Evolutionary conservation across 2,113 vertebrate species (phyloP).

Genomic region (Hucho hucho): DNA sequence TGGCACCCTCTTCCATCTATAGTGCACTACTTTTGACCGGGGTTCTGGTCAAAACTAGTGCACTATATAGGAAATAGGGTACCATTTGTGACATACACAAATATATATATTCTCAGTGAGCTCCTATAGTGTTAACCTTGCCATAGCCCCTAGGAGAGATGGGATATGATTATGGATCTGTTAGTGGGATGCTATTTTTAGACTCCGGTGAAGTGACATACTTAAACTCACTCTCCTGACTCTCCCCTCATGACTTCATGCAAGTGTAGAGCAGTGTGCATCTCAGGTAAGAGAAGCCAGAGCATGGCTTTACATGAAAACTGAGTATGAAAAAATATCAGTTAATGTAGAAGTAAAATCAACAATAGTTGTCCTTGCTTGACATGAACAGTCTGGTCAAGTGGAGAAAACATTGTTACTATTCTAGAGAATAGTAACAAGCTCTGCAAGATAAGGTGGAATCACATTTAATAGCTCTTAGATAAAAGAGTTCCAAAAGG

Average conservation of each 20-base stretch:
- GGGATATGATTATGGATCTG: constrained; percentile 56
- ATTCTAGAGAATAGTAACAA: background rate
- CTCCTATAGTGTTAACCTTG: constrained; percentile 36
- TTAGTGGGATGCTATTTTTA: constrained; percentile 61
- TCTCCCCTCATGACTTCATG: constrained; percentile 29
- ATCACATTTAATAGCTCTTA: constrained; percentile 6
- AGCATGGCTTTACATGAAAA: background rate
- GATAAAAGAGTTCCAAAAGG: too few species aligned
- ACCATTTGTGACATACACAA: too few species aligned
- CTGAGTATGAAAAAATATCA: background rate
- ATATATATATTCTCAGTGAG: constrained; percentile 6
- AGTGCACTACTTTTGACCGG: too few species aligned
- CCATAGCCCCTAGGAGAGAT: constrained; percentile 52
- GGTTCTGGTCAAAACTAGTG: too few species aligned
- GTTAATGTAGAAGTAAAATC: background rate
- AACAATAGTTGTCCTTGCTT: background rate
- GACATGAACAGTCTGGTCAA: background rate
- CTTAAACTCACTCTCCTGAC: background rate
- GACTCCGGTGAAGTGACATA: constrained; percentile 25
- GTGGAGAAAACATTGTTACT: background rate
- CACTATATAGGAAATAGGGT: too few species aligned
- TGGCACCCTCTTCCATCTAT: too few species aligned
- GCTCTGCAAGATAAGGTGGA: background rate
- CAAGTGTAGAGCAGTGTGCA: background rate
- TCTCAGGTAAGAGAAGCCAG: background rate